Percentiles rank a stretch among this genome's conserved stretches.
Evolutionary conservation across 2,888 invertebrate genomes (phyloP).

Genomic region (Trichopoda pennipes): DNA sequence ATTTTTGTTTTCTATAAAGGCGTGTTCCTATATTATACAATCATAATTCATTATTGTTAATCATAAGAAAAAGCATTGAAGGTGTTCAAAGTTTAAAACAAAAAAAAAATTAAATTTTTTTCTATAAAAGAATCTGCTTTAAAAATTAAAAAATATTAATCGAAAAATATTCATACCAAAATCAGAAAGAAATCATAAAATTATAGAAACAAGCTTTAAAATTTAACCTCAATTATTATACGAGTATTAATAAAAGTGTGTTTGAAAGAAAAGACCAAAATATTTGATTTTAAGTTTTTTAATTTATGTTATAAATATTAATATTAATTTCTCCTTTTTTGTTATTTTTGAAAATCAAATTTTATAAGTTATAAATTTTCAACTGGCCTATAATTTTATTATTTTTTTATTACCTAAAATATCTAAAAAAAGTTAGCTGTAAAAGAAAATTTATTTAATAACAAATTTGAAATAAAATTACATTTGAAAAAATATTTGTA

Average conservation of each 20-base stretch:
- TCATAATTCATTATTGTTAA: slow-evolving; percentile 38
- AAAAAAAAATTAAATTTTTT: not conserved
- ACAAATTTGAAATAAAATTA: slow-evolving; percentile 29
- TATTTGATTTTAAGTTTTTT: slow-evolving; percentile 13
- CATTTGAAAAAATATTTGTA: slow-evolving; percentile 17
- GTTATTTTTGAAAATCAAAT: slow-evolving; percentile 37
- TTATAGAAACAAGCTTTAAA: slow-evolving; percentile 11
- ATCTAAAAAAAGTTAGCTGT: not conserved
- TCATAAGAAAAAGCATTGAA: slow-evolving; percentile 24
- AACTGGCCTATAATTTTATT: not conserved
- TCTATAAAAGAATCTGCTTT: not conserved
- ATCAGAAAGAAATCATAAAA: not conserved
- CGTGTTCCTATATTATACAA: slow-evolving; percentile 52
- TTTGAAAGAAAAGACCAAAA: slow-evolving; percentile 32
- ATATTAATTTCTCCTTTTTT: not conserved
- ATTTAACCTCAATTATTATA: not conserved
- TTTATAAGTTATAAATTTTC: not conserved
- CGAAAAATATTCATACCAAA: slow-evolving; percentile 7
- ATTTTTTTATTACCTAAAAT: not conserved
- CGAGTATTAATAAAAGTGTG: not conserved
- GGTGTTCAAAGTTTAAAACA: not conserved
- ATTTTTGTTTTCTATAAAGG: not conserved
- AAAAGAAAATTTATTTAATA: slow-evolving; percentile 16
- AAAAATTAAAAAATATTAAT: not conserved
- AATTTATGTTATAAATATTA: not conserved